phyloP scores from a whole-genome alignment of 2,888 invertebrate genomes.

The Autographa gamma region DNA sequence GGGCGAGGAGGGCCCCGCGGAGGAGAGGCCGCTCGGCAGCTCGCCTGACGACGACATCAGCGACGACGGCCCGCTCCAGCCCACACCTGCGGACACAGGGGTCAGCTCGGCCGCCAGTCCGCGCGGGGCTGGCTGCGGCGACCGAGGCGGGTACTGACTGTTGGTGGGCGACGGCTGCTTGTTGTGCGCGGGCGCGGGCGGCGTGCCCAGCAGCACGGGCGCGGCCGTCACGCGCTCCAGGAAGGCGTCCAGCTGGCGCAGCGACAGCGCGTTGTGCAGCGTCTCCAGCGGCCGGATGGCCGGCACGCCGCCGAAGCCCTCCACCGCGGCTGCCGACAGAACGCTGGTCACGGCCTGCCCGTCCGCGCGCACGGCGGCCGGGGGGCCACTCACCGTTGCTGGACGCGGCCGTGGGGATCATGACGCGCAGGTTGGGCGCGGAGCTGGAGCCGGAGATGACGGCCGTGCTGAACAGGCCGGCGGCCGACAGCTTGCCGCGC shows the following conservation, averaged over 20 bases:
- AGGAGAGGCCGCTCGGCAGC: conserved; percentile 90
- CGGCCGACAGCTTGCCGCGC: conserved; percentile 91
- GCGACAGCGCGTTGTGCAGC: conserved; percentile 98
- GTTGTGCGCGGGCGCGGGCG: conserved; percentile 89
- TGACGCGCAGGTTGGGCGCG: conserved; percentile 96
- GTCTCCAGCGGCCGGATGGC: conserved; percentile 99
- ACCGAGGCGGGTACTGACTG: conserved; percentile 69
- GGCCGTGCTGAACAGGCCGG: conserved; percentile 98
- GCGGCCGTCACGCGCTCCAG: conserved; percentile 95
- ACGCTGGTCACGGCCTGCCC: neutral
- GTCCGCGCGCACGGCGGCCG: neutral
- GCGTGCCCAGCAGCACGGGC: conserved; percentile 91
- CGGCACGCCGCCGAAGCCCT: conserved; percentile 97
- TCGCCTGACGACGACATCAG: conserved; percentile 90
- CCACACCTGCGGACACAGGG: conserved; percentile 77
- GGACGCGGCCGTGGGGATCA: conserved; percentile 93
- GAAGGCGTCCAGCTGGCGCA: conserved; percentile 96
- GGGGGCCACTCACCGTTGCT: conserved; percentile 91
- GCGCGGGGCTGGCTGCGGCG: too few species aligned
- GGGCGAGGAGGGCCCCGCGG: conserved; percentile 94
- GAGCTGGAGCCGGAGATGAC: conserved; percentile 98
- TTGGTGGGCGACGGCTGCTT: conserved; percentile 82
- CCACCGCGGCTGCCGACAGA: conserved; percentile 89
- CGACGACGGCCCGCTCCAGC: conserved; percentile 96
- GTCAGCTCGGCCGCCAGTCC: neutral